Evolutionary conservation across 2,113 vertebrate species (phyloP).

Genomic region (Atherinomorus stipes): DNA sequence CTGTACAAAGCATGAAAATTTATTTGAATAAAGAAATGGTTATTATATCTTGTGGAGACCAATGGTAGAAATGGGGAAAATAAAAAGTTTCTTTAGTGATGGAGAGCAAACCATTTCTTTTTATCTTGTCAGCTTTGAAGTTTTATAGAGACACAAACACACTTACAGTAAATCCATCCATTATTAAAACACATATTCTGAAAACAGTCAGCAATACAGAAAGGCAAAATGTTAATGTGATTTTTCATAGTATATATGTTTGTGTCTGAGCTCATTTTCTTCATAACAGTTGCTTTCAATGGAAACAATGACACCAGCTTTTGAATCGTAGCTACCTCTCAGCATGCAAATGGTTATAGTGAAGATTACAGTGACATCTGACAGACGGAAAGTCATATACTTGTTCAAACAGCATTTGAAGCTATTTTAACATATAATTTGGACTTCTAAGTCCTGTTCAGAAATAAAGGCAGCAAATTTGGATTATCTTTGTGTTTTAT

Average conservation of each 20-base stretch:
- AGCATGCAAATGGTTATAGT: no score
- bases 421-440: no score
- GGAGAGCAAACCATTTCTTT: constrained; percentile 12
- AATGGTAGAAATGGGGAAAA: constrained; percentile 29
- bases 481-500: no score
- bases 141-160: constrained; percentile 2
- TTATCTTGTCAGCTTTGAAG: constrained; percentile 19
- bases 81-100: constrained; percentile 19
- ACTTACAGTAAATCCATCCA: constrained; percentile 16
- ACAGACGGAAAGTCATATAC: no score
- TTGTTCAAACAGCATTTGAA: no score
- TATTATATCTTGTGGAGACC: constrained; percentile 1
- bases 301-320: no score
- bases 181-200: constrained; percentile 22
- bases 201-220: constrained; percentile 19
- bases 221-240: constrained; percentile 14
- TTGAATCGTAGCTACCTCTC: no score
- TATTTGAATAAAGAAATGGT: neutral
- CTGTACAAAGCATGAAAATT: neutral
- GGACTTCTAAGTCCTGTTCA: no score
- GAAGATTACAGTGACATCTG: no score
- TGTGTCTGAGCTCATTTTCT: no score
- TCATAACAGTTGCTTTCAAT: no score
- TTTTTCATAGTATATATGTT: neutral
- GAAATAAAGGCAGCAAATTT: no score